Conservation (phyloP, 2,888 invertebrate genomes). For the Eupithecia abbreviata region DNA sequence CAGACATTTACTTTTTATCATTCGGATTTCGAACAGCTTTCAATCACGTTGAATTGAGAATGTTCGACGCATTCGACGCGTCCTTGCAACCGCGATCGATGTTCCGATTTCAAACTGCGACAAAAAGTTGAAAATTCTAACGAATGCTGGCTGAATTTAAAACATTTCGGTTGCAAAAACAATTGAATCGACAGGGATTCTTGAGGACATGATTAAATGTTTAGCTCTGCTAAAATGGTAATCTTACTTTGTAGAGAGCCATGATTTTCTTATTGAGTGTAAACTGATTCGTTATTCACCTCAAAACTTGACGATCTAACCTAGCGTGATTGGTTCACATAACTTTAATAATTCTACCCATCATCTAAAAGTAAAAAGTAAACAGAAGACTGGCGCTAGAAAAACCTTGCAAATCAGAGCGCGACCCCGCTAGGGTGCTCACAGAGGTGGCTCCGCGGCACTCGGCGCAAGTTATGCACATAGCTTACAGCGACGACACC, state of each 20-base stretch:
- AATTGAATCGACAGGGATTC: constrained; percentile 22
- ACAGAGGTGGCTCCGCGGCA: constrained; percentile 59
- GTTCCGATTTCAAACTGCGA: constrained; percentile 39
- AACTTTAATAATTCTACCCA: background rate
- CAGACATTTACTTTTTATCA: constrained; percentile 54
- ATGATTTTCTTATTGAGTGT: background rate
- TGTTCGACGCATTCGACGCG: constrained; percentile 45
- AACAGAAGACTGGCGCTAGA: constrained; percentile 21
- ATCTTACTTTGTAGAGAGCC: background rate
- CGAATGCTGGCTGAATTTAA: constrained; percentile 43
- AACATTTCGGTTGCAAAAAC: constrained; percentile 33
- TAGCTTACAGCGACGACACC: constrained; percentile 70
- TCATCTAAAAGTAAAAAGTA: background rate
- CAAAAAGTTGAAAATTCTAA: constrained; percentile 45
- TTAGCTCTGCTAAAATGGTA: constrained; percentile 11
- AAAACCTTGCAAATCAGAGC: constrained; percentile 33
- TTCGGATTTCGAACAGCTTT: constrained; percentile 58
- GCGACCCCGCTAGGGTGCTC: constrained; percentile 28
- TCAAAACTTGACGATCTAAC: background rate
- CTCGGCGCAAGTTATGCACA: constrained; percentile 77
- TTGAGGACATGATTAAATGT: constrained; percentile 34
- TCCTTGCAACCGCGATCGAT: constrained; percentile 46
- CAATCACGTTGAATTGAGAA: constrained; percentile 61
- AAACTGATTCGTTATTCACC: background rate
- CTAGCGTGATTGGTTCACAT: too few relatives aligned